Evolutionary conservation across 2,113 vertebrate genomes (phyloP).

Genomic region (Forbesichthys agassizii): DNA sequence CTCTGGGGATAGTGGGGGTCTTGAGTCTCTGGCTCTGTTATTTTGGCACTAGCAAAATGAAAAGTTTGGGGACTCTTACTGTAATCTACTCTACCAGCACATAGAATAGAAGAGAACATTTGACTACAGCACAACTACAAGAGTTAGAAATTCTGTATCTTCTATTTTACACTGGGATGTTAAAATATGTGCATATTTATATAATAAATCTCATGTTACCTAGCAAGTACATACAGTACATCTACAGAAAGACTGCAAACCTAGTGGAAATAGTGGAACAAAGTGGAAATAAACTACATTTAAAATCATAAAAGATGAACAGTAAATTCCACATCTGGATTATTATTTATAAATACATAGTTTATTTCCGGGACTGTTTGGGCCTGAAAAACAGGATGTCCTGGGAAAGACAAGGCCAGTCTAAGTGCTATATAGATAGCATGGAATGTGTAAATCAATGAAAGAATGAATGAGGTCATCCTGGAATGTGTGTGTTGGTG

Average conservation of each 20-base stretch:
- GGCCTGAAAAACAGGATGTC: constrained; percentile 36
- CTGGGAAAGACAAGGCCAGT: constrained; percentile 29
- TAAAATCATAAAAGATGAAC: background rate
- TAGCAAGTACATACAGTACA: background rate
- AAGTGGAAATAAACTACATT: background rate
- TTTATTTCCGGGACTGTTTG: background rate
- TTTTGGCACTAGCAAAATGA: too few relatives aligned
- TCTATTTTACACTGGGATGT: too few relatives aligned
- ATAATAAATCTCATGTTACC: too few relatives aligned
- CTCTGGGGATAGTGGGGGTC: too few relatives aligned
- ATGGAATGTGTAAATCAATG: constrained; percentile 39
- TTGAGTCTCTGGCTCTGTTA: too few relatives aligned
- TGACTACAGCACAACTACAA: background rate
- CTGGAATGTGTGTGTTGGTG: constrained; percentile 35
- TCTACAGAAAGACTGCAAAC: too few relatives aligned
- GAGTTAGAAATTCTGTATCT: too few relatives aligned
- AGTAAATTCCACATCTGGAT: background rate
- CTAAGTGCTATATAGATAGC: constrained; percentile 66
- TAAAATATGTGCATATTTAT: too few relatives aligned
- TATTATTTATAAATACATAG: background rate
- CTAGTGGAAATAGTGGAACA: background rate
- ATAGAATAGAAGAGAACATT: too few relatives aligned
- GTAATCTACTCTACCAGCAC: too few relatives aligned
- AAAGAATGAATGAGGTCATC: constrained; percentile 58
- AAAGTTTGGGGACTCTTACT: too few relatives aligned